Evolutionary conservation across 2,113 vertebrate genomes (phyloP), one percentile per base, ranked within the genome.

Genomic region (Trichomycterus rosablanca): DNA sequence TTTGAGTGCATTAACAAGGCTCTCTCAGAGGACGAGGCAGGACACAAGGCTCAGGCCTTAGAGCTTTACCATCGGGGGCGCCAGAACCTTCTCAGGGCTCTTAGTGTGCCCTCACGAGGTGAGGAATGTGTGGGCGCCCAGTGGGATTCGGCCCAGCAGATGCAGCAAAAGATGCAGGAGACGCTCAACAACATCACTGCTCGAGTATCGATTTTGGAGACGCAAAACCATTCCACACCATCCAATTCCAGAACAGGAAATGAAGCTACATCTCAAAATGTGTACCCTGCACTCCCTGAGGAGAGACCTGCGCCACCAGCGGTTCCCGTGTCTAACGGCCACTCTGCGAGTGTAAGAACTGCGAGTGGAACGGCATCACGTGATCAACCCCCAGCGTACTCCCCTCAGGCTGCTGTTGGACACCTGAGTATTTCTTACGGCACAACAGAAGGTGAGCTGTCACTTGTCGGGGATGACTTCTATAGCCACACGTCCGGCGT

Each of bases 161-260:
- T 96, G 94, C 94, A 99, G 3, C 77, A 83, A 68, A 97, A 99
- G 77, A 99, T 98, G 95, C 85, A 79, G 67, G 94, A 95, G 71
- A 97, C 94, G 0, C 77, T 98, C 4, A 85, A 81, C 71, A 97
- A 96, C 1, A 95, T 99, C 51, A 87, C 71, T 1, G 72, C 91
- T 15, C 87, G 95, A 16, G 75, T 99, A 0, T 62, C 83, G 22
- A 78, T 87, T 19, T 65, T 98, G 0, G 90, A 93, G 68, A 88
- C 88, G 59, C 45, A 3, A 76, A 70, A 18, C 1, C 10, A n/a
- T 61, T 60, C 76, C 0, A 56, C 15, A 56, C 63, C n/a, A 0
- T 14, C 7, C 6, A 5, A 6, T 10, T 4, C 59, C 3, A 11
- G 7, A 34, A 35, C 59, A 1, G 34, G 2, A 7, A 14, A 50